Evolutionary conservation across 2,797 vertebrate species (phyloP), one percentile per base, ranked within the genome.

Genomic region (Fringilla coelebs): DNA sequence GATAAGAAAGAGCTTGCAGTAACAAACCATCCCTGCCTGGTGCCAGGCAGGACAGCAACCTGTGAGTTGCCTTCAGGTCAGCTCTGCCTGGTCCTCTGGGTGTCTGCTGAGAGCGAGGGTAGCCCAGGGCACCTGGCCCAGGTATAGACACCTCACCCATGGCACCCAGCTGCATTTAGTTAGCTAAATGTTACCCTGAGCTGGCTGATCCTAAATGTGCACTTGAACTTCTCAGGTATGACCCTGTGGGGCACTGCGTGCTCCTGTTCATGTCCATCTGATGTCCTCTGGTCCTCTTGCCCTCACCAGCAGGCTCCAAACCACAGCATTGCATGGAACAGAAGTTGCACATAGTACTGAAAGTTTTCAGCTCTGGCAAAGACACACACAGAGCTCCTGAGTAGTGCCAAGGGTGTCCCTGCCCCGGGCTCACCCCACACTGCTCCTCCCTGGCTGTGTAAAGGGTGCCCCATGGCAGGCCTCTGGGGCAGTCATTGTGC

Each of bases 191-290:
- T 28, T 19, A 25, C 52, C 17, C 10, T 51, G 17, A 78, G 84
- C 61, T 41, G n/a, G 16, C 66, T 81, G 49, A 48, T 63, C 61
- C 66, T 61, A 45, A 71, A 45, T 32, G 52, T 34, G 41, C 18
- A 3, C 49, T n/a, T 19, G 36, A 45, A 54, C 11, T 67, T 45
- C 66, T 63, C n/a, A 24, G 49, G 25, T n/a, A 8, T 32, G 25
- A 38, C 18, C 11, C 57, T 55, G 58, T 52, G 25, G 32, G 45
- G 8, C 3, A 17, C 48, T 41, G 1, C 0, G 0, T 61, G 49
- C 32, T 85, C 34, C 34, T 63, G 0, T 51, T 38, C 26, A 4
- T 41, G 46, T 46, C 41, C 26, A 18, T 29, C 55, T 49, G 5
- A 34, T 73, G 46, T 73, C n/a, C 28, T 26, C 12, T 6, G 1